Percentiles rank a stretch among this genome's conserved stretches.
Evolutionary conservation across 2,797 vertebrate genomes (phyloP).

Genomic region (Allobates femoralis): DNA sequence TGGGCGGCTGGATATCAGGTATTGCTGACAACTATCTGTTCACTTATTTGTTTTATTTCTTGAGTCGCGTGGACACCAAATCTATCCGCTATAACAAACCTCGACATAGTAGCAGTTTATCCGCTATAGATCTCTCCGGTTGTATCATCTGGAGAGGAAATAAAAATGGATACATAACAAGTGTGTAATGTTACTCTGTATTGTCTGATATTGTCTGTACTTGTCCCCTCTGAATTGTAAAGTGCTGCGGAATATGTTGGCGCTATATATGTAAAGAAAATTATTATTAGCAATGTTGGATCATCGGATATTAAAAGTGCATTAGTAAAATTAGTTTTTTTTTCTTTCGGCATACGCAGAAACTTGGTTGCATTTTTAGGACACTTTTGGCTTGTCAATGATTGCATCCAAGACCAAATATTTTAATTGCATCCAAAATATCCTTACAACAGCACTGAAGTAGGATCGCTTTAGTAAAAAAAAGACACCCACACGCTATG

Average conservation of each 20-base stretch:
- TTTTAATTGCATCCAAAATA: no score
- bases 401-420: not conserved
- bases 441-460: no score
- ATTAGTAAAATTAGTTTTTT: no score
- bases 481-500: no score
- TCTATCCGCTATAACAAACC: not conserved
- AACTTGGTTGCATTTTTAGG: not conserved
- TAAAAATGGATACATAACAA: not conserved
- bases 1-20: constrained; percentile 63
- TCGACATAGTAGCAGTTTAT: not conserved
- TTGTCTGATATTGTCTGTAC: no score
- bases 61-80: not conserved
- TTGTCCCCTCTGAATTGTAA: no score
- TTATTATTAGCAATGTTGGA: no score
- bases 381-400: not conserved
- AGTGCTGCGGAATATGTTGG: no score
- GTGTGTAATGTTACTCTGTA: not conserved
- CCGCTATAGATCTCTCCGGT: not conserved
- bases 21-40: constrained; percentile 39
- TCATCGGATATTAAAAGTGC: no score
- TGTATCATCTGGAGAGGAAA: not conserved
- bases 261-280: no score
- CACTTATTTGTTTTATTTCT: constrained; percentile 25
- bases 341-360: no score
- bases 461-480: no score